A percentile compares a stretch with the other conserved stretches of the same genome.
These are phyloP conservation scores for Acipenser oxyrinchus DNA, from an alignment of 2,797 vertebrate genomes.

Conservation along the genomic window DNA sequence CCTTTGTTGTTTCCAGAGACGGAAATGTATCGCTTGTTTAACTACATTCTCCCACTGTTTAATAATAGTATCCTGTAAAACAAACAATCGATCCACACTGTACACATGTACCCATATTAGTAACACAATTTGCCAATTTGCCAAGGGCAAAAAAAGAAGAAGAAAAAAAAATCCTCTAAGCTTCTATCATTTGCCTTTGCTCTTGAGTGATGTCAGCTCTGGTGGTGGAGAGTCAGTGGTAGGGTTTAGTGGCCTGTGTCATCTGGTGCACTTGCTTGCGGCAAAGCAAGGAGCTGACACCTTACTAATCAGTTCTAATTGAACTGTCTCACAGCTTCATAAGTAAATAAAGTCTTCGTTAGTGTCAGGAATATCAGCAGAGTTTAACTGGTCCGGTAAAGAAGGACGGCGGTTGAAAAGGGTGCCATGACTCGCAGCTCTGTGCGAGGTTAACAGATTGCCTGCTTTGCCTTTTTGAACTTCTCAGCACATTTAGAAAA, in stretches of 20 bases:
- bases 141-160: slow-evolving; percentile 61
- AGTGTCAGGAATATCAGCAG: slow-evolving; percentile 42
- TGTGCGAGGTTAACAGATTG: slow-evolving; percentile 66
- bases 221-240: slow-evolving; percentile 26
- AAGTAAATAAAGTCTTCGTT: slow-evolving; percentile 61
- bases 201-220: slow-evolving; percentile 19
- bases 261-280: slow-evolving; percentile 35
- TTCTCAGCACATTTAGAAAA: slow-evolving; percentile 74
- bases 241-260: slow-evolving; percentile 25
- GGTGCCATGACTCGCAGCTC: slow-evolving; percentile 53
- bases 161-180: too few species aligned
- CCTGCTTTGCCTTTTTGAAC: slow-evolving; percentile 76
- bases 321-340: slow-evolving; percentile 53
- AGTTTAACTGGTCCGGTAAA: slow-evolving; percentile 14
- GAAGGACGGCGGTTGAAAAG: slow-evolving; percentile 45
- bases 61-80: slow-evolving; percentile 71
- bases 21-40: slow-evolving; percentile 60
- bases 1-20: slow-evolving; percentile 46
- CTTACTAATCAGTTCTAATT: slow-evolving; percentile 65
- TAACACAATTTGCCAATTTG: slow-evolving; percentile 83
- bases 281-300: slow-evolving; percentile 41
- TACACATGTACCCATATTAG: slow-evolving; percentile 73
- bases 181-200: too few species aligned
- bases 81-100: slow-evolving; percentile 72
- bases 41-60: slow-evolving; percentile 71